phyloP scores from a whole-genome alignment of 2,888 invertebrate species.

The Cheilosia scutellata region DNA sequence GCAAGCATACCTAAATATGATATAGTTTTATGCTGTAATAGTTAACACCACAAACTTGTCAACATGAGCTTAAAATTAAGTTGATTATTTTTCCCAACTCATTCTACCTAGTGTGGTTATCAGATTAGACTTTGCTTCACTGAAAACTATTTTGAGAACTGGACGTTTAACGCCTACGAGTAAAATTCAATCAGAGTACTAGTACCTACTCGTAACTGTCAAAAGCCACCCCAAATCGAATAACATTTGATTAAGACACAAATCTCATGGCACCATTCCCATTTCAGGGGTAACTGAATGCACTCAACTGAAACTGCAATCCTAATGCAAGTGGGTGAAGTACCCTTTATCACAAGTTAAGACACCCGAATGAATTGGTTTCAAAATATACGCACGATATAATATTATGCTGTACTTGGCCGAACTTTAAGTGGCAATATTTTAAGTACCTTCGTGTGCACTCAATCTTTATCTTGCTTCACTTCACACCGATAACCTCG shows the following conservation, averaged over 20 bases:
- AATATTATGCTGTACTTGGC: not conserved
- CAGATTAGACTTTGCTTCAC: too few relatives aligned
- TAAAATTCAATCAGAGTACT: too few relatives aligned
- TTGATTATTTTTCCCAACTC: too few relatives aligned
- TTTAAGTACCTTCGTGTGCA: conserved; percentile 57
- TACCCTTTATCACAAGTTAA: conserved; percentile 27
- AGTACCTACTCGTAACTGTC: too few relatives aligned
- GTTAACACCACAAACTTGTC: too few relatives aligned
- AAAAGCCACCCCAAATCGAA: not conserved
- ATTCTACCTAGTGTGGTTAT: too few relatives aligned
- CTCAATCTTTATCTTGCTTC: conserved; percentile 54
- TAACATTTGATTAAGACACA: too few relatives aligned
- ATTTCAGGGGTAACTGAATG: not conserved
- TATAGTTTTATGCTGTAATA: too few relatives aligned
- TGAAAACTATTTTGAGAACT: too few relatives aligned
- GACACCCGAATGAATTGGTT: not conserved
- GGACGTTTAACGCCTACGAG: too few relatives aligned
- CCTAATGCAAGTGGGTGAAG: conserved; percentile 17
- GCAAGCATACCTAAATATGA: too few relatives aligned
- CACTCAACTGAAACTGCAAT: not conserved
- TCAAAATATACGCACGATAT: conserved; percentile 26
- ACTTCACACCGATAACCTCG: conserved; percentile 45
- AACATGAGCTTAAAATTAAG: too few relatives aligned
- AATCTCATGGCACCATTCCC: not conserved
- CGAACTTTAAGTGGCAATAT: conserved; percentile 38